These are phyloP conservation scores for Pseudococcus longispinus DNA, from an alignment of 2,888 invertebrate genomes.

Conservation along the genomic window DNA sequence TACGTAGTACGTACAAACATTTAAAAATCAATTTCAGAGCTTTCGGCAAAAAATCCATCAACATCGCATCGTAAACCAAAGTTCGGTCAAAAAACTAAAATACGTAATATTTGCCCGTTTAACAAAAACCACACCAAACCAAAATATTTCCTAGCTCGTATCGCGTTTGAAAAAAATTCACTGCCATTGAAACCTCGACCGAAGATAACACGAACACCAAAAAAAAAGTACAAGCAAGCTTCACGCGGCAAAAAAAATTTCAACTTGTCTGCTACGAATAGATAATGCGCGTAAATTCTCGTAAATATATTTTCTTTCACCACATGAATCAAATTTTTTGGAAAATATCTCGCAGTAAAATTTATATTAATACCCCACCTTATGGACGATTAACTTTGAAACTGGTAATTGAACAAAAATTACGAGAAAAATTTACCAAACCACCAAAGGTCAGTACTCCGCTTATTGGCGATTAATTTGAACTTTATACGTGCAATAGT, in stretches of 20 bases:
- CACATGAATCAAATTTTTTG: conserved; percentile 11
- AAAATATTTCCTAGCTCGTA: not conserved
- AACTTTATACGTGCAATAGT: not conserved
- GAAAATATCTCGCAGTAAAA: not conserved
- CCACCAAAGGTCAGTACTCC: not conserved
- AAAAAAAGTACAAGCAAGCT: not conserved
- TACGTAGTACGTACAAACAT: not conserved
- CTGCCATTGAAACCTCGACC: not conserved
- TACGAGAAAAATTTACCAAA: not conserved
- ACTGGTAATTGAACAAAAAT: conserved; percentile 6
- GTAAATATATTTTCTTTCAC: conserved; percentile 4
- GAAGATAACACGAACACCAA: not conserved
- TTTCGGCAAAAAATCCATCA: not conserved
- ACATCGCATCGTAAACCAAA: not conserved
- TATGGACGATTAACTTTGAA: not conserved
- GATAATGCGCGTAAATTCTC: conserved; percentile 19
- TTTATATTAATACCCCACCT: not conserved
- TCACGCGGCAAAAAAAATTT: not conserved
- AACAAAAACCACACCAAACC: not conserved
- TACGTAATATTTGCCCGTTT: not conserved
- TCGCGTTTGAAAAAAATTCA: not conserved
- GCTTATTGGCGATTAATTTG: not conserved
- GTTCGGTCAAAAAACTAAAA: not conserved
- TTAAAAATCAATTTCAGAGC: not conserved
- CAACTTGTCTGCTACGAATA: conserved; percentile 13